Conservation (phyloP, 2,113 vertebrate species). For the Strix uralensis region DNA sequence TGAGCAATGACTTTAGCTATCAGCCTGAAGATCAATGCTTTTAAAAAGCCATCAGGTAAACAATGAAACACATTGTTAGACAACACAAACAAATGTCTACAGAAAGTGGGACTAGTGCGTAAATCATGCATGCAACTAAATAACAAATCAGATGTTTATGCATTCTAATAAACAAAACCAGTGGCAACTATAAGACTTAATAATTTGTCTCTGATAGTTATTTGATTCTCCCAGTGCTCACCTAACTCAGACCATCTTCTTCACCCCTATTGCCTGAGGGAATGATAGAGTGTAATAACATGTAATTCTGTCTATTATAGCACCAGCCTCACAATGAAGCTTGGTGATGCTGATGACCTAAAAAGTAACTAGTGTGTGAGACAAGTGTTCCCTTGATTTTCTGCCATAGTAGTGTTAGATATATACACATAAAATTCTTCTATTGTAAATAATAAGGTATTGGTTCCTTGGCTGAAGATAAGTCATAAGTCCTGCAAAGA, state of each 20-base stretch:
- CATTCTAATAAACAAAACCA: background rate
- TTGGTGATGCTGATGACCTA: background rate
- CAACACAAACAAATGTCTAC: background rate
- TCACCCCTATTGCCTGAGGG: background rate
- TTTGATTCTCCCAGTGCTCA: background rate
- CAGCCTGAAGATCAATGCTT: background rate
- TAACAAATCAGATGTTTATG: background rate
- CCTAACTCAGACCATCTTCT: background rate
- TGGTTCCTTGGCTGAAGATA: background rate
- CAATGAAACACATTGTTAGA: background rate
- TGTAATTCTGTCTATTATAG: background rate
- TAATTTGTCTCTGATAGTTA: background rate
- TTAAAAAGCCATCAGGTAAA: background rate
- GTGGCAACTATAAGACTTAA: background rate
- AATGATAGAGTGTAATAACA: background rate
- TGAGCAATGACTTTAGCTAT: background rate
- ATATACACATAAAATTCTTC: background rate
- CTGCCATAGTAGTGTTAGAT: background rate
- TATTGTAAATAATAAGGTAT: background rate
- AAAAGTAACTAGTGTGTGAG: background rate
- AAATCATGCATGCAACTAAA: background rate
- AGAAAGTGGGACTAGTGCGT: background rate
- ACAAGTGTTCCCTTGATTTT: background rate
- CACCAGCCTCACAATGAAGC: background rate
- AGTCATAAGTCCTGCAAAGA: background rate